Conservation (phyloP, 64 coral and sea anemone genomes). For the Catalaphyllia jardinei region DNA sequence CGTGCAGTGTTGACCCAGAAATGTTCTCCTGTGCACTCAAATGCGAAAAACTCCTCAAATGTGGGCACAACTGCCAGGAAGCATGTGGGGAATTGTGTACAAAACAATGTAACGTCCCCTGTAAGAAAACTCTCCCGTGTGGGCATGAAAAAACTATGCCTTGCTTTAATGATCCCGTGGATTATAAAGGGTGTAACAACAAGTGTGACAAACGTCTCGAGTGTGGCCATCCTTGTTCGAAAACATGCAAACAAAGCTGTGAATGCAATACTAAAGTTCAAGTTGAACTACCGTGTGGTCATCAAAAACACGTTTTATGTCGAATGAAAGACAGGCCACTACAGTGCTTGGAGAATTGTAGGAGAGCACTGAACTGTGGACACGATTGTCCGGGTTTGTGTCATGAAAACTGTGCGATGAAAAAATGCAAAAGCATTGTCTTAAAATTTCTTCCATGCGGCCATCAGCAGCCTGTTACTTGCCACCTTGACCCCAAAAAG, state of each 20-base stretch:
- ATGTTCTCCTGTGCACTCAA: constrained; percentile 1
- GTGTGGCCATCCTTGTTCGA: constrained; percentile 68
- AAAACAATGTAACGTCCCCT: background rate
- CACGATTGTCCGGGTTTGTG: constrained; percentile 41
- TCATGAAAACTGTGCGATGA: constrained; percentile 5
- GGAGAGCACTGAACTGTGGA: constrained; percentile 24
- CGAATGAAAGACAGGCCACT: background rate
- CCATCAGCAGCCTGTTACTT: constrained; percentile 44
- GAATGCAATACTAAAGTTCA: background rate
- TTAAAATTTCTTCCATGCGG: constrained; percentile 44
- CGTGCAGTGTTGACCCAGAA: constrained; percentile 33
- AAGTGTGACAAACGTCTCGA: constrained; percentile 18
- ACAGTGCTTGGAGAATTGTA: constrained; percentile 1
- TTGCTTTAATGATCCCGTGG: constrained; percentile 32
- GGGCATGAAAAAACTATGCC: constrained; percentile 21
- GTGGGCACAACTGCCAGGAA: constrained; percentile 30
- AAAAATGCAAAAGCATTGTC: background rate
- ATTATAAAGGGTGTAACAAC: background rate
- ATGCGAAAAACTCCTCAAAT: constrained; percentile 19
- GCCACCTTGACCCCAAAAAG: background rate
- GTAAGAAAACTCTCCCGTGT: constrained; percentile 35
- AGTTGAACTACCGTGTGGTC: background rate
- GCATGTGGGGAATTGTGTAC: constrained; percentile 32
- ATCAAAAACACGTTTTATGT: constrained; percentile 6
- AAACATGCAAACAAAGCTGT: background rate